Evolutionary conservation across 2,113 vertebrate genomes (phyloP).

Genomic region (Gopherus flavomarginatus): DNA sequence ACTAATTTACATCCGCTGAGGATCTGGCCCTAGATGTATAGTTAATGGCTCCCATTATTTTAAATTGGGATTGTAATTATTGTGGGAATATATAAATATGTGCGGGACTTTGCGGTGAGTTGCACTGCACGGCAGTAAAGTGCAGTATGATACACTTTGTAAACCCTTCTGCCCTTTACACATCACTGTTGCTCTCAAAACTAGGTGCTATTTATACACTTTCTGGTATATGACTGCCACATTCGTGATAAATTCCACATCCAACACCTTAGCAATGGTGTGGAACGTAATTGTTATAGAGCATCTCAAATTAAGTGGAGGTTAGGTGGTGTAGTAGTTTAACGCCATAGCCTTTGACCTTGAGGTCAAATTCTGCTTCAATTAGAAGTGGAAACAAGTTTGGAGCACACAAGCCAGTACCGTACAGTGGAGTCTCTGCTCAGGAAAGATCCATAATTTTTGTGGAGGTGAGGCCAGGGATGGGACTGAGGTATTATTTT

Average conservation of each 20-base stretch:
- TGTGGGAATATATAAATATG: background rate
- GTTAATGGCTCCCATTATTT: background rate
- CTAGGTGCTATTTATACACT: constrained; percentile 47
- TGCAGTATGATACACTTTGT: background rate
- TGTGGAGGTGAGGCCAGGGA: background rate
- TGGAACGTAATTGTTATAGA: constrained; percentile 63
- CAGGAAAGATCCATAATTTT: background rate
- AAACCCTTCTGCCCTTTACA: constrained; percentile 2
- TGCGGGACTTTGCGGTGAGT: background rate
- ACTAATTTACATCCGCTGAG: fast-evolving
- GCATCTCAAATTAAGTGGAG: constrained; percentile 63
- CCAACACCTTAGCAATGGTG: constrained; percentile 47
- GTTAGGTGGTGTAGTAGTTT: background rate
- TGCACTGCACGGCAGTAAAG: background rate
- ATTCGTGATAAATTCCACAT: constrained; percentile 51
- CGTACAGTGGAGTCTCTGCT: background rate
- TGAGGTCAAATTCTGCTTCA: constrained; percentile 26
- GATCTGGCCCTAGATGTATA: background rate
- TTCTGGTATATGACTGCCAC: constrained; percentile 23
- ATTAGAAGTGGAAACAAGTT: fast-evolving
- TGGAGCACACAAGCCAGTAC: background rate
- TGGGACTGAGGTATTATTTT: background rate
- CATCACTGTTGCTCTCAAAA: constrained; percentile 41
- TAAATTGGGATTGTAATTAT: background rate
- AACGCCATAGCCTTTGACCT: background rate